Conservation (phyloP, 2,888 invertebrate species). For the Brachypalpus laphriformis region DNA sequence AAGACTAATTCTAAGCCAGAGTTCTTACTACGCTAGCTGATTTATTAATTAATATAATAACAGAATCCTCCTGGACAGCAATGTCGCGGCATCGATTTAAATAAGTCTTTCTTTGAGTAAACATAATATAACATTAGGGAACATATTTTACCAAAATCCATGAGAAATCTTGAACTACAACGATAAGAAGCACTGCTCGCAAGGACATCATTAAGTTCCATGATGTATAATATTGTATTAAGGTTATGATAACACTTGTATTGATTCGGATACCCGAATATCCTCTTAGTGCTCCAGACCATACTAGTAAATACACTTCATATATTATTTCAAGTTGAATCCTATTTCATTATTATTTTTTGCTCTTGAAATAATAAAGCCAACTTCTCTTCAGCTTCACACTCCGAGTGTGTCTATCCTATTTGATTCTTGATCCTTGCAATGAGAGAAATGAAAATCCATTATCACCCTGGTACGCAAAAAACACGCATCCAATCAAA, state of each 20-base stretch:
- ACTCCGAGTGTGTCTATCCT: background rate
- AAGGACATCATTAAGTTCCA: background rate
- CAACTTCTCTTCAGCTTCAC: background rate
- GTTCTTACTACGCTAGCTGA: too few relatives aligned
- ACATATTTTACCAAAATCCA: too few relatives aligned
- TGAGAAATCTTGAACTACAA: too few relatives aligned
- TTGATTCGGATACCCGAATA: background rate
- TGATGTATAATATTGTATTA: background rate
- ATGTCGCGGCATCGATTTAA: too few relatives aligned
- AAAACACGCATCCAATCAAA: slow-evolving; percentile 72
- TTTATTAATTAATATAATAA: too few relatives aligned
- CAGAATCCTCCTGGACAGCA: too few relatives aligned
- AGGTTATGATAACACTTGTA: too few relatives aligned
- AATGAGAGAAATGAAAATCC: slow-evolving; percentile 62
- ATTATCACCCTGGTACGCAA: slow-evolving; percentile 59
- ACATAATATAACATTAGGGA: too few relatives aligned
- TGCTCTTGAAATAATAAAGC: slow-evolving; percentile 4
- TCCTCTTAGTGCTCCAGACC: background rate
- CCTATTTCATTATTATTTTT: slow-evolving; percentile 32
- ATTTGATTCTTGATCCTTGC: slow-evolving; percentile 62
- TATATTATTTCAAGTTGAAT: slow-evolving; percentile 17
- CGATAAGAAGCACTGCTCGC: background rate
- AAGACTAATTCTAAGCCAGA: too few relatives aligned
- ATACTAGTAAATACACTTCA: background rate
- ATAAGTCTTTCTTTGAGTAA: too few relatives aligned